Conservation (phyloP, 2,888 invertebrate species). For the Agriopis leucophaearia region DNA sequence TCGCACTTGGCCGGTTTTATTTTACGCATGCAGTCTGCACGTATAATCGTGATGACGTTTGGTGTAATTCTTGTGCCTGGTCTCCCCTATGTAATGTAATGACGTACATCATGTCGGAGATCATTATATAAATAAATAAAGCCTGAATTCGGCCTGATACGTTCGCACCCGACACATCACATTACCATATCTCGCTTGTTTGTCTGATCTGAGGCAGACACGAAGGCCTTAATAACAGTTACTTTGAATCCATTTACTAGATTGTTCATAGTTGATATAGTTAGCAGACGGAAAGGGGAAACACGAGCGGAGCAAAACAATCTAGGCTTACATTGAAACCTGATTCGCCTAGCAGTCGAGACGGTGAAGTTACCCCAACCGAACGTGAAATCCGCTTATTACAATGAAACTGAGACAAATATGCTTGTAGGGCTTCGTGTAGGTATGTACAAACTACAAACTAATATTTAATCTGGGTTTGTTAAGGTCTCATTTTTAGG, state of each 20-base stretch:
- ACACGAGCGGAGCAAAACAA: constrained; percentile 69
- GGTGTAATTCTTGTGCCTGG: no score
- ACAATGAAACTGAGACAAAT: constrained; percentile 64
- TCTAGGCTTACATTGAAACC: constrained; percentile 79
- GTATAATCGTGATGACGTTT: no score
- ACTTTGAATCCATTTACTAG: constrained; percentile 36
- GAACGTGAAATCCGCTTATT: constrained; percentile 75
- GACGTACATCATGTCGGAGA: no score
- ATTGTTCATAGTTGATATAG: constrained; percentile 30
- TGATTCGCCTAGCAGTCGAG: constrained; percentile 64
- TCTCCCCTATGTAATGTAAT: no score
- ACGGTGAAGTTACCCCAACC: constrained; percentile 51
- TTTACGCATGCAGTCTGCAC: no score
- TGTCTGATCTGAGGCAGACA: background rate
- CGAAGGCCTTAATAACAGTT: constrained; percentile 22
- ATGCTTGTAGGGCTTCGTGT: constrained; percentile 60
- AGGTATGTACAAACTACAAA: background rate
- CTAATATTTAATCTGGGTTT: no score
- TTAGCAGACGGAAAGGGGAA: constrained; percentile 57
- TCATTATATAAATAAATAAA: no score
- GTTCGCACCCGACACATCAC: no score
- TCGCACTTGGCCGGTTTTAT: no score
- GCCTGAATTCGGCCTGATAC: no score
- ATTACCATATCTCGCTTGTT: no score
- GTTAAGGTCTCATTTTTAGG: no score